phyloP scores from a whole-genome alignment of 1,140 invertebrate genomes.

The Meloidogyne hapla region DNA sequence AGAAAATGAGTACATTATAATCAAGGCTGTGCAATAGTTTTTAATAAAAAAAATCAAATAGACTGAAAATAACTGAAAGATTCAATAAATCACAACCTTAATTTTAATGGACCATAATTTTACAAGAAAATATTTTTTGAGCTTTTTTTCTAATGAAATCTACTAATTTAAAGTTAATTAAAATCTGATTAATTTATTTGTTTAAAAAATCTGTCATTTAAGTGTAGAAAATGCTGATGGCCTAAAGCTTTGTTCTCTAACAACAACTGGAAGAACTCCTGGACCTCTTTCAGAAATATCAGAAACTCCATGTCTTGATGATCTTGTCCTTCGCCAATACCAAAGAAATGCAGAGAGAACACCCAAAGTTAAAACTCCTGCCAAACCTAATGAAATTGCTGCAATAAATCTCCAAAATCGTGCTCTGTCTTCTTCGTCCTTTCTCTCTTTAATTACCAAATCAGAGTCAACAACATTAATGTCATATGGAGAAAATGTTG shows the following conservation, averaged over 20 bases:
- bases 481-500: conserved; percentile 62
- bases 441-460: conserved; percentile 46
- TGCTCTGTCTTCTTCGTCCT: conserved; percentile 16
- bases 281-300: conserved; percentile 1
- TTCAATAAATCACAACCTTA: too few species aligned
- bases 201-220: background rate
- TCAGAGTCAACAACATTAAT: conserved; percentile 58
- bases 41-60: too few species aligned
- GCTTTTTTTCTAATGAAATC: too few species aligned
- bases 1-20: too few species aligned
- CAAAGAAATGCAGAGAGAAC: conserved; percentile 52
- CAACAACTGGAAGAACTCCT: conserved; percentile 15
- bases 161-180: too few species aligned
- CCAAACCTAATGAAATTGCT: conserved; percentile 53
- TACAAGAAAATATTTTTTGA: too few species aligned
- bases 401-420: conserved; percentile 42
- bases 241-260: conserved; percentile 22
- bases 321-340: conserved; percentile 29
- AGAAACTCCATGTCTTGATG: background rate
- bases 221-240: conserved; percentile 25
- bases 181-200: background rate
- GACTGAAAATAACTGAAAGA: too few species aligned
- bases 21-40: too few species aligned
- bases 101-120: too few species aligned
- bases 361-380: conserved; percentile 50